Evolutionary conservation across 1,140 invertebrate species (phyloP).

Genomic region (Cyphomyrmex costatus): DNA sequence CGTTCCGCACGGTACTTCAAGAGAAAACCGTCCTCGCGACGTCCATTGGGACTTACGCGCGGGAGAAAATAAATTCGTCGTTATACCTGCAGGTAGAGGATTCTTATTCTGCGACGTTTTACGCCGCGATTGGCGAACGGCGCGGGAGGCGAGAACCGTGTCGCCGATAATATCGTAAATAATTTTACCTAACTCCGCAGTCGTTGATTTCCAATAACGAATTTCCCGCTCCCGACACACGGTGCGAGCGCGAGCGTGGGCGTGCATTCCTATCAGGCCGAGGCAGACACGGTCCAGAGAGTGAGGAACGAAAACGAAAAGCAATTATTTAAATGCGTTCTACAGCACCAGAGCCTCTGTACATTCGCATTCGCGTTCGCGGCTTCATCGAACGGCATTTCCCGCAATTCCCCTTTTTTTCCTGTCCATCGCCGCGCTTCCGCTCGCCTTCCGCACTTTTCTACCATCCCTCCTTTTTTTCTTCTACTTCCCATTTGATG

Average conservation of each 20-base stretch:
- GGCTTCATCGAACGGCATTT: slow-evolving; percentile 36
- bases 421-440: slow-evolving; percentile 10
- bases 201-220: slow-evolving; percentile 67
- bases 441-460: not conserved
- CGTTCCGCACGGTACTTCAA: slow-evolving; percentile 20
- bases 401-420: slow-evolving; percentile 34
- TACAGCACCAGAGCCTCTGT: not conserved
- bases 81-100: not conserved
- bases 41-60: slow-evolving; percentile 23
- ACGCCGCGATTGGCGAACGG: not conserved
- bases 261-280: not conserved
- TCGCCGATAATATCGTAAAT: slow-evolving; percentile 45
- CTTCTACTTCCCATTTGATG: slow-evolving; percentile 28
- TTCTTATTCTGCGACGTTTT: not conserved
- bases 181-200: slow-evolving; percentile 21
- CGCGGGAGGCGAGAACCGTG: not conserved
- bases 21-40: slow-evolving; percentile 12
- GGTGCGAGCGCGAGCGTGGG: not conserved
- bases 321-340: slow-evolving; percentile 77
- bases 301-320: slow-evolving; percentile 66
- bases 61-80: slow-evolving; percentile 53
- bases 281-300: not conserved
- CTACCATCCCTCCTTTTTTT: not conserved
- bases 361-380: slow-evolving; percentile 29
- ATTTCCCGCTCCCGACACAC: slow-evolving; percentile 28